A percentile compares a stretch with the other conserved stretches of the same genome.
phyloP scores from a whole-genome alignment of 1,140 invertebrate genomes.

The Drosophila nasuta region DNA sequence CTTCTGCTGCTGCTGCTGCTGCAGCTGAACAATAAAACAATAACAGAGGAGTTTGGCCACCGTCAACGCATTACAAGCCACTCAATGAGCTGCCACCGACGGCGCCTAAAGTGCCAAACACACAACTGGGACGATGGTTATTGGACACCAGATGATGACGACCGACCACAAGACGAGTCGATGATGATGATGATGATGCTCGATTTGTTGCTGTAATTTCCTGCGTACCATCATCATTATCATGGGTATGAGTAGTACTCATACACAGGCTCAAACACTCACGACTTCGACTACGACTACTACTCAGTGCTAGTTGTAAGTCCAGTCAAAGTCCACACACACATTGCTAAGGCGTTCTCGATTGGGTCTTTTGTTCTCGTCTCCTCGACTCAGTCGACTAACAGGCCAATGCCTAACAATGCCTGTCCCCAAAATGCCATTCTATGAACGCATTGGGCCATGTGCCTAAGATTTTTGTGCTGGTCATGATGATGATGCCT shows the following conservation, averaged over 20 bases:
- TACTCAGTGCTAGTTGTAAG: no score
- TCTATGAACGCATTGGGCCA: conserved; percentile 76
- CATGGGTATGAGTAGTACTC: conserved; percentile 5
- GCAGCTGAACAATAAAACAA: conserved; percentile 74
- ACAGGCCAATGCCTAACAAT: conserved; percentile 69
- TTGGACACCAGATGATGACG: conserved; percentile 25
- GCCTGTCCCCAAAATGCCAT: conserved; percentile 69
- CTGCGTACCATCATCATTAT: conserved; percentile 50
- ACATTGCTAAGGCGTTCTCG: conserved; percentile 30
- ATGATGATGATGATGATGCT: conserved; percentile 56
- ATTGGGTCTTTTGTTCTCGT: conserved; percentile 67
- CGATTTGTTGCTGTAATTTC: conserved; percentile 64
- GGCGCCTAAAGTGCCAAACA: conserved; percentile 78
- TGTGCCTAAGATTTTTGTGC: conserved; percentile 80
- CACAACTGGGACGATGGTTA: conserved; percentile 31
- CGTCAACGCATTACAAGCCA: conserved; percentile 79
- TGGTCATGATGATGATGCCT: conserved; percentile 69
- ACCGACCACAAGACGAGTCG: conserved; percentile 32
- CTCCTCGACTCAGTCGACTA: conserved; percentile 49
- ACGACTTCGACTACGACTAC: background rate
- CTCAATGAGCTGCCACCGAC: conserved; percentile 78
- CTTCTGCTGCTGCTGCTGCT: conserved; percentile 3
- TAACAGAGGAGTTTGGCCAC: conserved; percentile 53
- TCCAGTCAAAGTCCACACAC: conserved; percentile 20
- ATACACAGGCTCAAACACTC: conserved; percentile 16